Evolutionary conservation across 2,888 invertebrate genomes (phyloP).

Genomic region (Tillus elongatus): DNA sequence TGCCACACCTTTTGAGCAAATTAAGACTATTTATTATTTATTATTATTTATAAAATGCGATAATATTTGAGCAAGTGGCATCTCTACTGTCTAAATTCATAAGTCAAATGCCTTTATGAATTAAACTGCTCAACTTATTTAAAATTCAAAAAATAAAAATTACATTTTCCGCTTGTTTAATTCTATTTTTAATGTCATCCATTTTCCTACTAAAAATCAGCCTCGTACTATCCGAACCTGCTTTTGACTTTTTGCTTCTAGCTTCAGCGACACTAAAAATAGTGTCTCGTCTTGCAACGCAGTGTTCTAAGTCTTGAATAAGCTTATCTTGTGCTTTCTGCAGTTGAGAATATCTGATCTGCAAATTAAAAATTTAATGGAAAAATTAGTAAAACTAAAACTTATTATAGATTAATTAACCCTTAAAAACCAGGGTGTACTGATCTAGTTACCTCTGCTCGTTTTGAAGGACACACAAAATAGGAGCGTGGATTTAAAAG

Average conservation of each 20-base stretch:
- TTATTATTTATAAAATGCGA: too few relatives aligned
- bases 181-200: slow-evolving; percentile 49
- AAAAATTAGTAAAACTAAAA: slow-evolving; percentile 7
- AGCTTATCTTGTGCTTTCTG: slow-evolving; percentile 51
- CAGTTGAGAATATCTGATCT: slow-evolving; percentile 45
- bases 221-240: slow-evolving; percentile 40
- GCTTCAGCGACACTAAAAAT: slow-evolving; percentile 52
- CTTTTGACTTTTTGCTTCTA: slow-evolving; percentile 43
- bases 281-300: slow-evolving; percentile 54
- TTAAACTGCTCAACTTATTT: too few relatives aligned
- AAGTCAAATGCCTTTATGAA: too few relatives aligned
- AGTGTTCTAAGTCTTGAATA: slow-evolving; percentile 55
- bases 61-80: too few relatives aligned
- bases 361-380: slow-evolving; percentile 12
- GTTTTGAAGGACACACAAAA: too few relatives aligned
- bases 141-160: slow-evolving; percentile 19
- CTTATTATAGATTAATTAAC: too few relatives aligned
- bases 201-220: slow-evolving; percentile 49
- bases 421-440: too few relatives aligned
- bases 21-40: too few relatives aligned
- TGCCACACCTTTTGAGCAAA: too few relatives aligned
- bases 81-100: too few relatives aligned
- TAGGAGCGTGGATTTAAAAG: too few relatives aligned
- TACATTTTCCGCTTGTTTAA: slow-evolving; percentile 47
- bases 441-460: too few relatives aligned